phyloP scores from a whole-genome alignment of 2,888 invertebrate species.

The Hipparchia semele region DNA sequence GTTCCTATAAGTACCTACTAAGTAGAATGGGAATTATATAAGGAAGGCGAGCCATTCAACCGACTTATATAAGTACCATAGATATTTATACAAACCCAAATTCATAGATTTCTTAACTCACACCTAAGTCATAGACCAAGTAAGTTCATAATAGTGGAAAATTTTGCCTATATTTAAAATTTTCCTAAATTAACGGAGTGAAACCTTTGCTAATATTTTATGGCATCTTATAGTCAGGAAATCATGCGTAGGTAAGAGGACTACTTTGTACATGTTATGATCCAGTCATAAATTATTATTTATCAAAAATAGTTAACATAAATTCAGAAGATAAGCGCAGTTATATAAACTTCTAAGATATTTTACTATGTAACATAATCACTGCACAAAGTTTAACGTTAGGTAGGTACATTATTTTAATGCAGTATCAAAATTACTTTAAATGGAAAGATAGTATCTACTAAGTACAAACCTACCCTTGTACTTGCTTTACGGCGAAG shows the following conservation, averaged over 20 bases:
- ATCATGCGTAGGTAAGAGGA: background rate
- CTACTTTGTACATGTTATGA: background rate
- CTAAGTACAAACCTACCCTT: too few species aligned
- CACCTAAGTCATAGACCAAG: too few species aligned
- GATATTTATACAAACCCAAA: too few species aligned
- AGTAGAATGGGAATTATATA: too few species aligned
- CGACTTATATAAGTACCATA: too few species aligned
- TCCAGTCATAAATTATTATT: constrained; percentile 1
- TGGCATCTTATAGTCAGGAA: background rate
- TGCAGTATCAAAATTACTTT: background rate
- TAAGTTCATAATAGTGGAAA: background rate
- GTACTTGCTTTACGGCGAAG: too few species aligned
- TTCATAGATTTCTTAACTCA: too few species aligned
- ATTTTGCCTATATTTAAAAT: background rate
- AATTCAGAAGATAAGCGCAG: constrained; percentile 1
- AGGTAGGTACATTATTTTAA: background rate
- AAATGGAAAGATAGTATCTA: background rate
- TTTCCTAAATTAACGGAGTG: background rate
- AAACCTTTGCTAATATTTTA: background rate
- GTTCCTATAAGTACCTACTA: too few species aligned
- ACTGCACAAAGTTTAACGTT: background rate
- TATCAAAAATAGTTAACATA: constrained; percentile 7
- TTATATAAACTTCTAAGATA: constrained; percentile 3
- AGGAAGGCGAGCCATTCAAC: too few species aligned
- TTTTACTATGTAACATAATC: constrained; percentile 1